Evolutionary conservation across 2,888 invertebrate genomes (phyloP), one percentile per base, ranked within the genome.

Genomic region (Microchrysa polita): DNA sequence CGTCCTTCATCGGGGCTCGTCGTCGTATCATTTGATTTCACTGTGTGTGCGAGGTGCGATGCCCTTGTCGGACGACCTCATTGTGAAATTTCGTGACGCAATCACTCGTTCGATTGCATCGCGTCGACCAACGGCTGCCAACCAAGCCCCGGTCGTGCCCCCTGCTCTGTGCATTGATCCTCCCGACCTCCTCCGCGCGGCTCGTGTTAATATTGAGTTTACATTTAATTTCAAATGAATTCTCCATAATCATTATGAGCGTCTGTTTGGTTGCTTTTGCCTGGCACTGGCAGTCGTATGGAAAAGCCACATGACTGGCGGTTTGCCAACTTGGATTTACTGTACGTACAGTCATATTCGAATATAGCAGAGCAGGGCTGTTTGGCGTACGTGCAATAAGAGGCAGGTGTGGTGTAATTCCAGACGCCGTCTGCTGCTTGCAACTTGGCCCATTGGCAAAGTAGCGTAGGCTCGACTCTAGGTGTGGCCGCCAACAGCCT

Each of bases 41-140:
- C 27, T 34, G 27, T 34, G 22, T 48, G 53, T 52, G 67, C 27
- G 57, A 10, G 67, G 55, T 42, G 55, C 55, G 69, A 57, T 69
- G 69, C 57, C 69, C 69, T 69, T 69, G 69, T 67, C 57, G 69
- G 40, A 69, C 69, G 69, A 69, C 69, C 69, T 69, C 69, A 55
- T 69, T 69, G 53, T 34, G 67, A 40, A 69, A 69, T 69, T 55
- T 57, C n/a, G 57, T 69, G 69, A 69, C 69, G 69, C 57, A 69
- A 69, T 57, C 57, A 57, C 42, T 57, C 69, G 20, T 55, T 52
- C 69, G 69, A 69, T 69, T 69, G 52, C 69, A 57, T 40, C 20
- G 34, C 27, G 18, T 52, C n/a, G 18, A 44, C 48, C 14, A 12
- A 42, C 63, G 44, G 16, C 63, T 63, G 23, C 16, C 42, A 9